Base-by-base conservation (phyloP, 92 coral and sea anemone genomes). In the Ricordea florida region DNA sequence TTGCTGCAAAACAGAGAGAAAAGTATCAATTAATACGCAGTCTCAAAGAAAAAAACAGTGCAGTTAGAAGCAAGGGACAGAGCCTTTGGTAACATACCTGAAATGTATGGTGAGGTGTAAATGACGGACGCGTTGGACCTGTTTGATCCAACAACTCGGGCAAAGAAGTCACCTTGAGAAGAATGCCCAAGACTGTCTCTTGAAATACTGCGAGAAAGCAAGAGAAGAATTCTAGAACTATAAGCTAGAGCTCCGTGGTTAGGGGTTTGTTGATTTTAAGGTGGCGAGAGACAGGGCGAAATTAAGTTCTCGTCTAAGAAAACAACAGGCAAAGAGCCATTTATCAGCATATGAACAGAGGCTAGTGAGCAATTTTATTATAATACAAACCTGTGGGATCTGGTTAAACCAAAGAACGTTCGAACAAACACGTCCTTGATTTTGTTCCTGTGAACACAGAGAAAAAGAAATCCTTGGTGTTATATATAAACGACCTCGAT, bases 401-500 rank as follows among this genome's bases (percentile, higher is more conserved):
- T 85, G 16, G 73, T 79, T 10, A 91, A 76, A 8, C 97, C 97
- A 67, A 78, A 91, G 75, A 34, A 64, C 10, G 93, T 91, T 55
- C 69, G 76, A 14, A 59, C 85, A 87, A 91, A 91, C 38, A 91
- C 77, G 3, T 87, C 49, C 62, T 83, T 87, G 58, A 91, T 65
- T 10, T 76, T 56, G 22, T 26, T 29, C 75, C 88, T 57, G 20
- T 32, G 60, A 3, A 36, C 16, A 8, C 45, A 61, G 8, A 50
- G 33, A 14, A 36, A 69, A n/a, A 31, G 15, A 32, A 0, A 22
- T n/a, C 26, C 15, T 60, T 17, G 5, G 24, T 11, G 2, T 20
- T n/a, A 24, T 6, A n/a, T 16, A 11, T 31, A 57, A 25, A n/a
- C n/a, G n/a, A n/a, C n/a, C n/a, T n/a, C n/a, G n/a, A n/a, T n/a